A percentile compares a stretch with the other conserved stretches of the same genome.
phyloP scores from a whole-genome alignment of 1,140 invertebrate genomes.

The Oreohelix idahoensis region DNA sequence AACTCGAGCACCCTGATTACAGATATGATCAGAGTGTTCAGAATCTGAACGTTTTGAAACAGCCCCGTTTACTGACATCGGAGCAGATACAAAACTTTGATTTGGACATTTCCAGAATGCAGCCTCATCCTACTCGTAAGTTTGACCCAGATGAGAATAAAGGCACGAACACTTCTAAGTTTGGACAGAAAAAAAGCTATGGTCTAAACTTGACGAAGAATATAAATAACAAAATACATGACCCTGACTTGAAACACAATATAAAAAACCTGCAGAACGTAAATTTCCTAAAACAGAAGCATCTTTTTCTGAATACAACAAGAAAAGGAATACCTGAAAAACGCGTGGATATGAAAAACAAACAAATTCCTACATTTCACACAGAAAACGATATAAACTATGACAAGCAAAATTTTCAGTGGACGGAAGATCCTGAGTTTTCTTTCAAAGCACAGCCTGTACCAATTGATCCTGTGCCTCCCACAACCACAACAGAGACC shows the following conservation, averaged over 20 bases:
- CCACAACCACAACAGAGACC: background rate
- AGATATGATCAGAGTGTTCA: background rate
- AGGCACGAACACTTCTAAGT: background rate
- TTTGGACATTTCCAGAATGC: background rate
- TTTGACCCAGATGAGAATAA: background rate
- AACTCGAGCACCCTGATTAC: background rate
- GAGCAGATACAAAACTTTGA: background rate
- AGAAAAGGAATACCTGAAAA: background rate
- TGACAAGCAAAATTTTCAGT: background rate
- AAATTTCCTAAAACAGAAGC: background rate
- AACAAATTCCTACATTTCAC: background rate
- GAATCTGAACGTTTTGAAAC: background rate
- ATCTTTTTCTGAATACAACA: background rate
- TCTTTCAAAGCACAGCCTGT: background rate
- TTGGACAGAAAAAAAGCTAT: background rate
- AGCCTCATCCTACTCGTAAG: background rate
- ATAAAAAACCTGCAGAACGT: background rate
- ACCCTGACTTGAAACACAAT: background rate
- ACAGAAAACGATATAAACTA: background rate
- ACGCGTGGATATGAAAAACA: background rate
- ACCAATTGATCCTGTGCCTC: background rate
- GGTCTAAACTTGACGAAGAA: background rate
- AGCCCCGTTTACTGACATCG: background rate
- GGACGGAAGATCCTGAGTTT: background rate
- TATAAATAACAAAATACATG: background rate